These are phyloP conservation scores for Cherax destructor DNA, from an alignment of 1,140 invertebrate genomes.

Conservation along the genomic window DNA sequence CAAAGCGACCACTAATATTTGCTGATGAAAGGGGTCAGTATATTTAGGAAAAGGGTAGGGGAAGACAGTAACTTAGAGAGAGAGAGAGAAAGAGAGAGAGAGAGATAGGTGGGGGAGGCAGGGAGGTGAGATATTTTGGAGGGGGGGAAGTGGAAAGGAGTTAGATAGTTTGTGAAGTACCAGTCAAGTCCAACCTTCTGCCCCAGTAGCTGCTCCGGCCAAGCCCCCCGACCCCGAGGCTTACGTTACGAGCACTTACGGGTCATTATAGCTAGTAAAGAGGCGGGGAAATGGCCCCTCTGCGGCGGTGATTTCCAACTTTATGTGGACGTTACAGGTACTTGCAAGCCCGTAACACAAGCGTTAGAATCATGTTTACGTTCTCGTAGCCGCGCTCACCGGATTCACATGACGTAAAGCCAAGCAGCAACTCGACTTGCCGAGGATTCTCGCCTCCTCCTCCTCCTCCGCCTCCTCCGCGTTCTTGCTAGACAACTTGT, in stretches of 20 bases:
- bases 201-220: neutral
- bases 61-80: neutral
- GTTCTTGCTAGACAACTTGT: neutral
- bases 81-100: conserved; percentile 3
- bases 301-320: conserved; percentile 66
- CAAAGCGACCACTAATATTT: no score
- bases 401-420: conserved; percentile 51
- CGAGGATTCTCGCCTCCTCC: conserved; percentile 10
- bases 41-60: neutral
- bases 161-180: neutral
- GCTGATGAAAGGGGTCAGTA: no score
- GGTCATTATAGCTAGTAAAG: conserved; percentile 68
- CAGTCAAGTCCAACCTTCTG: conserved; percentile 50
- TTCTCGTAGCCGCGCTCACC: conserved; percentile 23
- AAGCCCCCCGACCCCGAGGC: conserved; percentile 33
- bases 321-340: conserved; percentile 68
- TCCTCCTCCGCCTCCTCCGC: neutral
- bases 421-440: conserved; percentile 11
- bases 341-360: conserved; percentile 66
- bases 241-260: conserved; percentile 67
- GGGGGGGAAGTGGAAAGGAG: neutral
- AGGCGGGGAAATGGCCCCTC: conserved; percentile 64
- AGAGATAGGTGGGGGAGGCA: neutral
- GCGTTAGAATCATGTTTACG: conserved; percentile 66
- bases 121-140: neutral